A percentile compares a stretch with the other conserved stretches of the same genome.
Evolutionary conservation across 2,113 vertebrate genomes (phyloP).

Genomic region (Trachemys scripta): DNA sequence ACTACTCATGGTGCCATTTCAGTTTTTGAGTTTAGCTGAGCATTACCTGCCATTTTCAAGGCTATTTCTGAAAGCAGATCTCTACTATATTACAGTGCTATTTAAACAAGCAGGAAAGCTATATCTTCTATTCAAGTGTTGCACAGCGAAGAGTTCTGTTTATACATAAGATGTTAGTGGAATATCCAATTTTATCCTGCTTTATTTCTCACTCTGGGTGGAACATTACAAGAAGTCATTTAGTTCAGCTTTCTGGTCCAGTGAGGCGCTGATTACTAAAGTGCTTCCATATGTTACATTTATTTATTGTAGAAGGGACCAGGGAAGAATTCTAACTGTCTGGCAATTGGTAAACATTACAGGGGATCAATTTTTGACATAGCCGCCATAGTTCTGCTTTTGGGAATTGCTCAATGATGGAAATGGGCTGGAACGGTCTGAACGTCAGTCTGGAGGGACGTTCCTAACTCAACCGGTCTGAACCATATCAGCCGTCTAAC

Average conservation of each 20-base stretch:
- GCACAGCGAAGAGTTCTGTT: background rate
- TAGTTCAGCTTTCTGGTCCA: background rate
- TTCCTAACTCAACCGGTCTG: background rate
- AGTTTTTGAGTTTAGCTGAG: fast-evolving
- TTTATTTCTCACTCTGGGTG: background rate
- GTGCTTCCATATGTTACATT: background rate
- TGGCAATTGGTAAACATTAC: fast-evolving
- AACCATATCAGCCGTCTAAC: background rate
- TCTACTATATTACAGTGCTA: background rate
- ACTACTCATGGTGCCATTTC: fast-evolving
- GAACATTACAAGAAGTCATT: background rate
- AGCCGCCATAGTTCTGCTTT: background rate
- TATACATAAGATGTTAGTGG: background rate
- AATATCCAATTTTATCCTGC: background rate
- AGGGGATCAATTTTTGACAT: background rate
- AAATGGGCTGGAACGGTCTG: fast-evolving
- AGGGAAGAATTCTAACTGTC: background rate
- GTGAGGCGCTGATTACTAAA: background rate
- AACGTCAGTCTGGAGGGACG: background rate
- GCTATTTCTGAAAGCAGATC: background rate
- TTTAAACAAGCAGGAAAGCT: background rate
- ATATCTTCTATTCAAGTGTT: background rate
- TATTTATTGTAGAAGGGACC: background rate
- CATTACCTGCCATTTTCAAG: background rate
- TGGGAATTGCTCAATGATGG: background rate